Evolutionary conservation across 2,797 vertebrate species (phyloP), one percentile per base, ranked within the genome.

Genomic region (Avahi laniger): DNA sequence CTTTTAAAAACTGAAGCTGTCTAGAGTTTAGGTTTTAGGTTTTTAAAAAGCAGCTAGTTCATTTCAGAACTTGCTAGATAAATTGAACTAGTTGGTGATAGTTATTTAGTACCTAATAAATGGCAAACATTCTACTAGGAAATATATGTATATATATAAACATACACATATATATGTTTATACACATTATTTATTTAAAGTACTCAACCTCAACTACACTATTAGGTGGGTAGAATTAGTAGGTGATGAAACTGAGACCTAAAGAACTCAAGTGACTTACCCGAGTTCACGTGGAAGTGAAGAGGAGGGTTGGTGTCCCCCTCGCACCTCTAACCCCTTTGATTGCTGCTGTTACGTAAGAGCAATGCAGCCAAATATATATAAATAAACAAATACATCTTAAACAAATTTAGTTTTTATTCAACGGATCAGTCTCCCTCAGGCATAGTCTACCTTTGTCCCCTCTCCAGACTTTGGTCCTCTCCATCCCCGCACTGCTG

Each of bases 41-140:
- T 95, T 96, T 94, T 70, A 50, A 12, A 89, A 59, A 69, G 33
- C 8, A 46, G 14, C 30, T 78, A 93, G 76, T 82, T 79, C 24
- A n/a, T 22, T 95, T 70, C n/a, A 88, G n/a, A 73, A 88, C n/a
- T 81, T 69, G 69, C 43, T 59, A 87, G 11, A 22, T 46, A 76
- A 28, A 73, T 28, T 59, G 17, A 10, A 80, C n/a, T 70, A 73
- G 20, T 33, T 86, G 13, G 48, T 78, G 43, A 83, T 63, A 69
- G 54, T 70, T 82, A 50, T 83, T 73, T 95, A 85, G 43, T 85
- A 65, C 14, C 11, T 85, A 88, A 76, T 81, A 86, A 82, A 80
- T 75, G 17, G 41, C 26, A 72, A 46, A 11, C 7, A n/a, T 14
- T 50, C 65, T 93, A 30, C 26, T 54, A 78, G 81, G 75, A 43